Conservation (phyloP, 2,113 vertebrate species). For the Setophaga petechia region DNA sequence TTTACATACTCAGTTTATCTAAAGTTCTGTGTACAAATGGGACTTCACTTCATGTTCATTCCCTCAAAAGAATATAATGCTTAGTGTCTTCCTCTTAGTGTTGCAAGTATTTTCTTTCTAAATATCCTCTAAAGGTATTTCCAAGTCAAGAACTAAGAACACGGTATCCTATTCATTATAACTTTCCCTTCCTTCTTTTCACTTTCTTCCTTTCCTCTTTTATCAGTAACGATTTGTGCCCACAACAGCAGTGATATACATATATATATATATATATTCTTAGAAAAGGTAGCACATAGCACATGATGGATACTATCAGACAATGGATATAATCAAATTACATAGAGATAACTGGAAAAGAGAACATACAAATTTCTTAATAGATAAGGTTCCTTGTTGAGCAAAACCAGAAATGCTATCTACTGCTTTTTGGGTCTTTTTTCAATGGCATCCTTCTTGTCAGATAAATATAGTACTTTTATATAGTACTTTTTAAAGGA, state of each 20-base stretch:
- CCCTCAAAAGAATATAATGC: neutral
- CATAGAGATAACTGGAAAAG: neutral
- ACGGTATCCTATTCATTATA: neutral
- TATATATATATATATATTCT: neutral
- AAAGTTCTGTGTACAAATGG: neutral
- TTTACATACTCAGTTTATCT: neutral
- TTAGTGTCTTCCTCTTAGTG: neutral
- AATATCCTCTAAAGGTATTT: neutral
- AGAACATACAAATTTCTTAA: neutral
- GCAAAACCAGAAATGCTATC: neutral
- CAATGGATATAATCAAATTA: neutral
- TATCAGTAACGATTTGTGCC: neutral
- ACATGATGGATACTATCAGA: neutral
- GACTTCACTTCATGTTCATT: neutral
- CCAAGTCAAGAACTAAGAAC: neutral
- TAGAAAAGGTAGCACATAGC: neutral
- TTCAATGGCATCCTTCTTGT: neutral
- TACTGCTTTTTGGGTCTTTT: neutral
- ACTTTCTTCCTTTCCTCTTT: neutral
- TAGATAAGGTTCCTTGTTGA: neutral
- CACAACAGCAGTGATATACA: neutral
- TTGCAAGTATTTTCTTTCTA: neutral
- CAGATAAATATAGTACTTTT: neutral
- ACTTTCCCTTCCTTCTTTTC: neutral
- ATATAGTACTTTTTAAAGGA: neutral